phyloP scores from a whole-genome alignment of 2,888 invertebrate species.

The Xestia c-nigrum region DNA sequence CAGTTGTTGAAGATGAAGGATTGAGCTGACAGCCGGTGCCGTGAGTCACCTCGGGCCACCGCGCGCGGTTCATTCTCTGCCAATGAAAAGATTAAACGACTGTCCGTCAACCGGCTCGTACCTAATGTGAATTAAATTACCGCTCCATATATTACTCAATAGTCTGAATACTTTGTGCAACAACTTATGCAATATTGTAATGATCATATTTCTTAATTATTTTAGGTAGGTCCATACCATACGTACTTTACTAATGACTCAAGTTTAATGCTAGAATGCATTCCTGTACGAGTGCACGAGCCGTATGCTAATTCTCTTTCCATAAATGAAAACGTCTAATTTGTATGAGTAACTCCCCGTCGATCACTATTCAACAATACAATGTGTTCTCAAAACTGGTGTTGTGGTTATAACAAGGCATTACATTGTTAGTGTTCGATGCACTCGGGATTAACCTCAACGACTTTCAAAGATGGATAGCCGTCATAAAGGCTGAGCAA shows the following conservation, averaged over 20 bases:
- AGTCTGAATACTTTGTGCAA: slow-evolving; percentile 54
- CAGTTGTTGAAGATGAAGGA: slow-evolving; percentile 69
- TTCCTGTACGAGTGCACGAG: background rate
- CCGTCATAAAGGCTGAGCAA: slow-evolving; percentile 71
- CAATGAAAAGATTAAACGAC: slow-evolving; percentile 83
- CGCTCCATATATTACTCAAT: slow-evolving; percentile 74
- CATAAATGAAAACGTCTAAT: slow-evolving; percentile 22
- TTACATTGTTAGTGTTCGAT: slow-evolving; percentile 71
- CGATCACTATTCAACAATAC: slow-evolving; percentile 35
- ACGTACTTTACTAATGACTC: slow-evolving; percentile 14
- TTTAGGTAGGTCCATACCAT: slow-evolving; percentile 5
- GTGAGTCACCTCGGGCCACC: slow-evolving; percentile 82
- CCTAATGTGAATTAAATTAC: slow-evolving; percentile 86
- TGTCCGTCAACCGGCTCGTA: slow-evolving; percentile 71
- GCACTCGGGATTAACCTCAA: slow-evolving; percentile 74
- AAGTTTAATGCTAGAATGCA: slow-evolving; percentile 12
- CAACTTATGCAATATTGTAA: slow-evolving; percentile 55
- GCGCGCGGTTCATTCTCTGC: slow-evolving; percentile 74
- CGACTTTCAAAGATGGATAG: slow-evolving; percentile 75
- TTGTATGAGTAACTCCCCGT: slow-evolving; percentile 24
- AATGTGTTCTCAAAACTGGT: slow-evolving; percentile 51
- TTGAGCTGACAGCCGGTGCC: slow-evolving; percentile 66
- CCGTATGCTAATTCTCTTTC: background rate
- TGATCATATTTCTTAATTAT: slow-evolving; percentile 47
- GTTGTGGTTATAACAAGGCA: slow-evolving; percentile 54